Evolutionary conservation across 2,113 vertebrate genomes (phyloP).

Genomic region (Lethenteron reissneri): DNA sequence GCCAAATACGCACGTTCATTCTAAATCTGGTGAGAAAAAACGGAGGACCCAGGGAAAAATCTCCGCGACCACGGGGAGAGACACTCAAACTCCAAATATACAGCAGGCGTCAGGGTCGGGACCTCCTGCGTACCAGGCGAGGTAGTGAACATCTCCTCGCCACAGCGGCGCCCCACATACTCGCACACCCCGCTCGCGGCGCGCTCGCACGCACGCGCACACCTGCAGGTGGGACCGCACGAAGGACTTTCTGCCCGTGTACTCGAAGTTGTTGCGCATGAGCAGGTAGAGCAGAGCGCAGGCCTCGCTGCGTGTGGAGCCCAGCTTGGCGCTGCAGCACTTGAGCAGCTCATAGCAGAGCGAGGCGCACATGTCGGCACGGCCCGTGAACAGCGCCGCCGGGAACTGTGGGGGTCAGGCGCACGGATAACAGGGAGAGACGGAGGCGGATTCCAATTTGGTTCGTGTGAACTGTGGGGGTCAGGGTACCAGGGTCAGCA

Average conservation of each 20-base stretch:
- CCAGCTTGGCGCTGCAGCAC: slow-evolving; percentile 87
- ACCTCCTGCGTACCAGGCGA: too few relatives aligned
- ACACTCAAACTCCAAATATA: too few relatives aligned
- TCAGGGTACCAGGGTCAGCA: too few relatives aligned
- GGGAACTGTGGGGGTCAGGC: slow-evolving; percentile 43
- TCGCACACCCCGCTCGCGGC: too few relatives aligned
- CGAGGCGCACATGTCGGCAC: slow-evolving; percentile 84
- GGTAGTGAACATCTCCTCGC: too few relatives aligned
- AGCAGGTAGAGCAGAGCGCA: slow-evolving; percentile 89
- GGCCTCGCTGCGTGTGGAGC: slow-evolving; percentile 71
- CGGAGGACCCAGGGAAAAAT: too few relatives aligned
- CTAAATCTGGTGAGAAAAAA: too few relatives aligned
- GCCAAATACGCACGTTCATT: too few relatives aligned
- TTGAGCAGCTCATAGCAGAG: slow-evolving; percentile 94
- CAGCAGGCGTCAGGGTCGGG: too few relatives aligned
- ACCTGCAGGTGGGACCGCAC: slow-evolving; percentile 89
- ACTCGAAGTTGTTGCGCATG: slow-evolving; percentile 99
- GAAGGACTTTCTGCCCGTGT: slow-evolving; percentile 79
- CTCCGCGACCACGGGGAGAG: too few relatives aligned
- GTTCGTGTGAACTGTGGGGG: too few relatives aligned
- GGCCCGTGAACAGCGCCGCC: slow-evolving; percentile 77
- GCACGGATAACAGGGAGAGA: background rate
- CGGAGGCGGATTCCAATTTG: background rate
- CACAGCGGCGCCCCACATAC: too few relatives aligned
- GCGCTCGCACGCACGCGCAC: slow-evolving; percentile 8